A percentile compares a stretch with the other conserved stretches of the same genome.
Evolutionary conservation across 2,888 invertebrate genomes (phyloP).

Genomic region (Argynnis bischoffii): DNA sequence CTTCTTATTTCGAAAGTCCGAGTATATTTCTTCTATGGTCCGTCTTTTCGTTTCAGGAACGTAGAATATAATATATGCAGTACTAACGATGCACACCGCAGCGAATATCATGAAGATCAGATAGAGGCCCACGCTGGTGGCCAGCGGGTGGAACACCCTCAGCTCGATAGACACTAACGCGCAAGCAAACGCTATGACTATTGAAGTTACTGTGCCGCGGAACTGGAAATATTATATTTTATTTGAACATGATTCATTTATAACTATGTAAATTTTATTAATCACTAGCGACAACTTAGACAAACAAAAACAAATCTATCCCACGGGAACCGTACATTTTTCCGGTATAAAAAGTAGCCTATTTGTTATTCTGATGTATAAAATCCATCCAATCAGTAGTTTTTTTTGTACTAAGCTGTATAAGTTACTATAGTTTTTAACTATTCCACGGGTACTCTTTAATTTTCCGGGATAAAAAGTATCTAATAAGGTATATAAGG

Average conservation of each 20-base stretch:
- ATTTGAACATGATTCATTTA: not conserved
- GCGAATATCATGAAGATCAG: constrained; percentile 70
- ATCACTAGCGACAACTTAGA: no score
- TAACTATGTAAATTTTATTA: not conserved
- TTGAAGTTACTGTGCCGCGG: constrained; percentile 72
- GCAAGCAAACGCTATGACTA: constrained; percentile 72
- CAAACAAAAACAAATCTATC: no score
- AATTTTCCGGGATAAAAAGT: no score
- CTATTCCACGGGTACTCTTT: no score
- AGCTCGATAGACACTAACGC: constrained; percentile 67
- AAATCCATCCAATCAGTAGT: no score
- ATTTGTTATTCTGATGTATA: no score
- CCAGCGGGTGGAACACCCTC: constrained; percentile 69
- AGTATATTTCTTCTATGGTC: constrained; percentile 69
- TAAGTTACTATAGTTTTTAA: no score
- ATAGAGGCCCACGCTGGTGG: constrained; percentile 59
- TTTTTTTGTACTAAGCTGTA: no score
- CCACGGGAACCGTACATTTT: no score
- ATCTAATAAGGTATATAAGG: no score
- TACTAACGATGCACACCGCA: constrained; percentile 66
- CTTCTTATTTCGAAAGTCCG: constrained; percentile 61
- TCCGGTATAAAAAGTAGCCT: no score
- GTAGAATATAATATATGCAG: constrained; percentile 61
- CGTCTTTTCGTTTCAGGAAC: constrained; percentile 72
- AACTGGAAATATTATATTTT: constrained; percentile 52